These are phyloP conservation scores for Trinorchestia longiramus DNA, from an alignment of 1,140 invertebrate species.

Conservation along the genomic window DNA sequence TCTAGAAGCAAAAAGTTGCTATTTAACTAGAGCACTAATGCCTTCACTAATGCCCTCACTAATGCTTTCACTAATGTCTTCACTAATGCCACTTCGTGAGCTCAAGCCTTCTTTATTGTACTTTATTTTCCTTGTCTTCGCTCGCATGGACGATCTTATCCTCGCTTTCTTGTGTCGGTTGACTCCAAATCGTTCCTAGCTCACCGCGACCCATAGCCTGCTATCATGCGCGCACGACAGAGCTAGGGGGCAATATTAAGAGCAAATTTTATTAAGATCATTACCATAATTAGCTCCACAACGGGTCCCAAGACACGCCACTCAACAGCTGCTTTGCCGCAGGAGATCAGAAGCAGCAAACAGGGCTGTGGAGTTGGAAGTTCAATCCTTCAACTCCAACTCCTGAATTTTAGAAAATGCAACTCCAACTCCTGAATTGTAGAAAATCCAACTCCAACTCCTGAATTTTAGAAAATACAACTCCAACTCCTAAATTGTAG, in stretches of 20 bases:
- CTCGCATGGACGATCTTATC: not conserved
- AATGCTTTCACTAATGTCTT: not conserved
- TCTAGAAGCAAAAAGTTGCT: too few species aligned
- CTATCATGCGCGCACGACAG: not conserved
- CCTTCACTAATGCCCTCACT: too few species aligned
- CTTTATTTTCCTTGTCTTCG: not conserved
- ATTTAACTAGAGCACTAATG: too few species aligned
- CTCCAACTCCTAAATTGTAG: too few species aligned
- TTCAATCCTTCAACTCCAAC: too few species aligned
- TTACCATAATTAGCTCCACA: constrained; percentile 47
- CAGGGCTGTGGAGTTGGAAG: too few species aligned
- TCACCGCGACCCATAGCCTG: not conserved
- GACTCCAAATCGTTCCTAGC: not conserved
- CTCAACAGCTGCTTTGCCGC: not conserved
- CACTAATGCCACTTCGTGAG: not conserved
- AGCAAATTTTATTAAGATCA: constrained; percentile 28
- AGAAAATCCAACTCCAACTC: too few species aligned
- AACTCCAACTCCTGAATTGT: too few species aligned
- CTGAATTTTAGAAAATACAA: too few species aligned
- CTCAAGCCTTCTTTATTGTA: not conserved
- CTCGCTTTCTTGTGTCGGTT: not conserved
- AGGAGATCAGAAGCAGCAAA: not conserved
- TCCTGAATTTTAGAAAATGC: too few species aligned
- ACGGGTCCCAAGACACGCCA: not conserved
- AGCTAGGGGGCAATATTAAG: constrained; percentile 16